These are phyloP conservation scores for Huso huso DNA, from an alignment of 2,797 vertebrate species.

Conservation along the genomic window DNA sequence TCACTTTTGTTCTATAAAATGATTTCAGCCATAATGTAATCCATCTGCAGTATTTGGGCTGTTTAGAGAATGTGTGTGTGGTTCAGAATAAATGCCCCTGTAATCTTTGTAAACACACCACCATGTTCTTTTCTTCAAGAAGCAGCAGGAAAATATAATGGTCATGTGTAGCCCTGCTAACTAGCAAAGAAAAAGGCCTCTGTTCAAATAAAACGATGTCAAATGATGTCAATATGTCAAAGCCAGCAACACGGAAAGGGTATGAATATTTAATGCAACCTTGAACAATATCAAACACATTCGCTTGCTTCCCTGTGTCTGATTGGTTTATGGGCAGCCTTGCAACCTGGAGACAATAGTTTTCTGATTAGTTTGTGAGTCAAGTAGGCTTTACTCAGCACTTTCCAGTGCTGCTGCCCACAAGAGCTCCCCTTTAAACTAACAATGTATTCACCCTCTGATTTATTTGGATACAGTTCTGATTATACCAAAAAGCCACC, in stretches of 20 bases:
- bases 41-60: too few species aligned
- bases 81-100: background rate
- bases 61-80: background rate
- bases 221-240: slow-evolving; percentile 53
- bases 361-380: slow-evolving; percentile 4
- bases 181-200: slow-evolving; percentile 4
- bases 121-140: too few species aligned
- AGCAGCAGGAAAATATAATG: background rate
- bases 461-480: too few species aligned
- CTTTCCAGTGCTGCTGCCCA: background rate
- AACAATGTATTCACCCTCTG: background rate
- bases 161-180: background rate
- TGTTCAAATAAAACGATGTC: slow-evolving; percentile 28
- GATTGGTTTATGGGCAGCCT: background rate
- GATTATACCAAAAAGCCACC: too few species aligned
- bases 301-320: slow-evolving; percentile 13
- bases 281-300: slow-evolving; percentile 36
- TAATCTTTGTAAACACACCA: too few species aligned
- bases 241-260: slow-evolving; percentile 30
- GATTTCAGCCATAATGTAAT: too few species aligned
- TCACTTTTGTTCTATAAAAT: too few species aligned
- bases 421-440: background rate
- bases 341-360: background rate
- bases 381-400: slow-evolving; percentile 13
- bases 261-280: slow-evolving; percentile 50